Conservation (phyloP, 2,113 vertebrate species). For the Lanius ludovicianus region DNA sequence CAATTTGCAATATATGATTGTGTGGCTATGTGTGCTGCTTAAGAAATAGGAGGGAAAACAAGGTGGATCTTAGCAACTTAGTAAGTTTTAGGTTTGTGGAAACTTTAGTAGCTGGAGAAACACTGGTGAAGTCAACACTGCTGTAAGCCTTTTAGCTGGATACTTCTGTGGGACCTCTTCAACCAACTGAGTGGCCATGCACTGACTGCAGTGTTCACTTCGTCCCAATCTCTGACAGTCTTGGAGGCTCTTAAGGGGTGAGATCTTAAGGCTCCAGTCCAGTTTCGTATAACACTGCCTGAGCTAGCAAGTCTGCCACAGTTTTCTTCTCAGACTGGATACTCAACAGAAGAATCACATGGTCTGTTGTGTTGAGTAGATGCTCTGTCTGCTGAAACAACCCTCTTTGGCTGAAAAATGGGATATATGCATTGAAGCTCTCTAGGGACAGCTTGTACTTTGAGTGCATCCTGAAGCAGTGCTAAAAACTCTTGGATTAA, state of each 20-base stretch:
- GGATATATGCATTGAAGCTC: neutral
- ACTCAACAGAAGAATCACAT: neutral
- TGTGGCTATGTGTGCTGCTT: neutral
- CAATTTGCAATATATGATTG: neutral
- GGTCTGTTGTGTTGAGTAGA: neutral
- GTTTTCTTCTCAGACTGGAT: neutral
- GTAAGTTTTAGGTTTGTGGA: neutral
- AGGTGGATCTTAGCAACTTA: neutral
- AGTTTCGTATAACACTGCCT: neutral
- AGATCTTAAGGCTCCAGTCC: neutral
- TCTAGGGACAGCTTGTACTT: neutral
- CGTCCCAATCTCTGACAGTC: rapidly evolving
- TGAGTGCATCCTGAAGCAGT: neutral
- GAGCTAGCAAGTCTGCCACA: neutral
- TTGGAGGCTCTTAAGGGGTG: neutral
- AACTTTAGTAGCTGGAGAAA: neutral
- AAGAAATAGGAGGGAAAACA: neutral
- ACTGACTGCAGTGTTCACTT: rapidly evolving
- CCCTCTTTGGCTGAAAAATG: neutral
- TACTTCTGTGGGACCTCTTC: neutral
- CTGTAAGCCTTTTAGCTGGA: neutral
- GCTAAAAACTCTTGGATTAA: neutral
- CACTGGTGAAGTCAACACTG: neutral
- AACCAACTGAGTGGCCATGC: neutral
- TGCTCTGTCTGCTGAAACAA: neutral